These are phyloP conservation scores for Hirudo medicinalis DNA, from an alignment of 1,140 invertebrate genomes.

Conservation along the genomic window DNA sequence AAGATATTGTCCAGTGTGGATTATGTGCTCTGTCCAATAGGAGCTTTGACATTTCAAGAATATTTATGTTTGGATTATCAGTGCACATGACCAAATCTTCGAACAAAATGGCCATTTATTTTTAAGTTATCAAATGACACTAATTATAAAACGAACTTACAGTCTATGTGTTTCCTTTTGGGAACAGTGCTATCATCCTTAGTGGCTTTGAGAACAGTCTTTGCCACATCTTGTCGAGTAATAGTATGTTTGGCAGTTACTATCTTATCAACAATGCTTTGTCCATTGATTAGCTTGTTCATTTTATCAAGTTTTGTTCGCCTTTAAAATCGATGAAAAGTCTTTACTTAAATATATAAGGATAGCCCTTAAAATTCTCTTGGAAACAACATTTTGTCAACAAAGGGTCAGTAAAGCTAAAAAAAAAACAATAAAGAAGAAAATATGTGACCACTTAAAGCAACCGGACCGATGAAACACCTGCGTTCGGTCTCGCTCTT, in stretches of 20 bases:
- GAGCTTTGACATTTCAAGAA: neutral
- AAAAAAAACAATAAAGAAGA: too few species aligned
- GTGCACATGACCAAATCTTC: slow-evolving; percentile 6
- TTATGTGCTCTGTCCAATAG: slow-evolving; percentile 4
- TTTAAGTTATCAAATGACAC: neutral
- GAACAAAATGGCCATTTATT: neutral
- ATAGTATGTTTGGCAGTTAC: slow-evolving; percentile 5
- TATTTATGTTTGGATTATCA: slow-evolving; percentile 1
- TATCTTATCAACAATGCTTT: neutral
- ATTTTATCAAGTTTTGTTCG: neutral
- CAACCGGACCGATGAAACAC: too few species aligned
- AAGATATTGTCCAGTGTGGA: neutral
- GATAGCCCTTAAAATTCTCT: too few species aligned
- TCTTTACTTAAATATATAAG: too few species aligned
- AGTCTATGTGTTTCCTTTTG: slow-evolving; percentile 4
- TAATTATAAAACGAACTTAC: neutral
- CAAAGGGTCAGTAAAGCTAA: too few species aligned
- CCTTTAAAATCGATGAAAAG: neutral
- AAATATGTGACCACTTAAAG: too few species aligned
- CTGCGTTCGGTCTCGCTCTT: too few species aligned
- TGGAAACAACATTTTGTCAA: too few species aligned
- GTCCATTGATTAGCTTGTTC: slow-evolving; percentile 2
- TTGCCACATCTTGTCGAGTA: neutral
- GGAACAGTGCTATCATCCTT: neutral
- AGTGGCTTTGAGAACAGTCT: neutral